Evolutionary conservation across 2,888 invertebrate genomes (phyloP), one percentile per base, ranked within the genome.

Genomic region (Drosophila anceps): DNA sequence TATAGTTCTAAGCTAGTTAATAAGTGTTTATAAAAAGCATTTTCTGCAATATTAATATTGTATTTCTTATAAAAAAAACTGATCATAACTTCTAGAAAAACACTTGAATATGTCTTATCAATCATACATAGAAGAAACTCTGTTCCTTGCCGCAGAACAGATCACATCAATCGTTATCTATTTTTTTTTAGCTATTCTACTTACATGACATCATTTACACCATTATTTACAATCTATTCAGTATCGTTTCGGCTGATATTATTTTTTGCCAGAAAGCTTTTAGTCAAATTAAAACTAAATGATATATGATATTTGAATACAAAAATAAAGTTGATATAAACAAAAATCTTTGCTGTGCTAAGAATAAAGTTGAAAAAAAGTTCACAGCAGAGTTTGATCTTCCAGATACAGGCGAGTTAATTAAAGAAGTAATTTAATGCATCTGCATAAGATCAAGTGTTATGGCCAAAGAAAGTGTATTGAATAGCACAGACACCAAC

Each of bases 401-500:
- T 35, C n/a, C n/a, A n/a, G n/a, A n/a, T n/a, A n/a, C n/a, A n/a
- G n/a, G n/a, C n/a, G n/a, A n/a, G n/a, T n/a, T n/a, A n/a, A n/a
- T n/a, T n/a, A n/a, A n/a, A n/a, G n/a, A n/a, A n/a, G n/a, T n/a
- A 35, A 41, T 10, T 44, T 44, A 18, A 18, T 41, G 10, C 3
- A 18, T 6, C 5, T 9, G 9, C 4, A 7, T 13, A 46, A 37
- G 4, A 20, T 15, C 12, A 37, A 57, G 35, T 35, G 33, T 2
- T 41, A 39, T 24, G 18, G n/a, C 31, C 18, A 10, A 37, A 29
- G 54, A n/a, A 9, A 75, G 82, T 51, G 74, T 73, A 70, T 62
- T 54, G 63, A 50, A 35, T 61, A 62, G 67, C 78, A 69, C 65
- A 73, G 62, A 63, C 69, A 63, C 53, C 50, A 76, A 60, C 60